Base-by-base conservation (phyloP, 37 sponge, comb jelly and placozoan species). In the Bolinopsis microptera region DNA sequence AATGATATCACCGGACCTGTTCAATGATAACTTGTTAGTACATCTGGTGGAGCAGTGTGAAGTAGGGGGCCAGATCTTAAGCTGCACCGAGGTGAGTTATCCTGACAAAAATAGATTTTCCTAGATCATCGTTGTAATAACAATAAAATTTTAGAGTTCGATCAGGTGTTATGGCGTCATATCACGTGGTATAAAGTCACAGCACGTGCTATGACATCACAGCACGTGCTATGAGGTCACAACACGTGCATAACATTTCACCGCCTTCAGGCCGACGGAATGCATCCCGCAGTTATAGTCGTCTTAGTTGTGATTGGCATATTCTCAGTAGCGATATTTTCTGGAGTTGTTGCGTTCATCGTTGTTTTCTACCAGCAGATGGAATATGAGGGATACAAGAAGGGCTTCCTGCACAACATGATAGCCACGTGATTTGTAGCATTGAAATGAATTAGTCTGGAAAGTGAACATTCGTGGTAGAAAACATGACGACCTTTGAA, bases 321-420 rank as follows among this genome's bases (percentile, higher is more conserved):
- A 39, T 86, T 86, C 48, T 86, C 90, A 13, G 90, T 38, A 21
- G 61, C 31, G 30, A 35, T 86, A n/a, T 3, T 34, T 0, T 23
- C 61, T 9, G 90, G 90, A 40, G 35, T 86, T 0, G 26, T 22
- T 39, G 16, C 26, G 26, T 86, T 86, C 26, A 86, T 86, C n/a
- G 90, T 34, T 41, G 61, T 86, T 18, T 86, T 86, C 90, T 86
- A 86, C 90, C 90, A 38, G 31, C 90, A 86, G 48, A 86, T 86
- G 90, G 90, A 86, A 27, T 86, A 86, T 30, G 90, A 86, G 61
- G 90, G 90, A 21, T 86, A 86, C 90, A 86, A 86, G 61, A 86
- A 86, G 61, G 90, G 90, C 37, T 40, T 86, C 90, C 5, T 86
- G 13, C 22, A 39, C 61, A 86, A 72, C 75, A n/a, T 72, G 3